Base-by-base conservation (phyloP, 2,797 vertebrate genomes). In the Myoxocephalus aenaeus region DNA sequence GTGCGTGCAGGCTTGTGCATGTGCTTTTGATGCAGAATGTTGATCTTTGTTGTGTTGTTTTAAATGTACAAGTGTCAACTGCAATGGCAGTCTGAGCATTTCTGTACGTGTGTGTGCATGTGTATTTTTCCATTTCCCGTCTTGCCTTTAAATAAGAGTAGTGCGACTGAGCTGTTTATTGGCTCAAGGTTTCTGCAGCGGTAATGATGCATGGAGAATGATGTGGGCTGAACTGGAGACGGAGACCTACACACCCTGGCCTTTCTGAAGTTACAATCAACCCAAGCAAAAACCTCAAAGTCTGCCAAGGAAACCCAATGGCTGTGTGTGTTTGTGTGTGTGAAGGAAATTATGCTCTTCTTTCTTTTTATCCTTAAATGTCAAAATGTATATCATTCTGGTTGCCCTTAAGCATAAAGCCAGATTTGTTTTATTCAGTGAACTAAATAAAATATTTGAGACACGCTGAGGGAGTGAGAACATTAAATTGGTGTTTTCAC, bases 151-250 rank as follows among this genome's bases (percentile, higher is more conserved):
- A 92, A 92, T 89, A 88, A 89, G 88, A 90, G 86, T 86, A 76
- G 84, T 83, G 81, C 90, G 73, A 83, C 79, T 77, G 89, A 90
- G 90, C 88, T 95, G 94, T 95, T 95, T 95, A 92, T 95, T 95
- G 93, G 92, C 90, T 87, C 89, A 93, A 92, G 86, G 91, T 91
- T 93, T 92, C 92, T 93, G 88, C 88, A 90, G 86, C 2, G 86
- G 92, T 94, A 95, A 95, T 95, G 94, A 94, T 94, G 93, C 94
- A 93, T 95, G 89, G 86, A 91, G 89, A 93, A 94, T 90, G 87
- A 93, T 92, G 84, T 88, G 86, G 87, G 91, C 89, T 90, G 86
- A 82, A 51, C 67, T 75, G 70, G 72, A 81, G 83, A 77, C 70
- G 36, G 83, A 88, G 82, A 77, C 85, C 80, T 78, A 87, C 18